Evolutionary conservation across 2,888 invertebrate genomes (phyloP), one percentile per base, ranked within the genome.

Genomic region (Ptychoptera contaminata): DNA sequence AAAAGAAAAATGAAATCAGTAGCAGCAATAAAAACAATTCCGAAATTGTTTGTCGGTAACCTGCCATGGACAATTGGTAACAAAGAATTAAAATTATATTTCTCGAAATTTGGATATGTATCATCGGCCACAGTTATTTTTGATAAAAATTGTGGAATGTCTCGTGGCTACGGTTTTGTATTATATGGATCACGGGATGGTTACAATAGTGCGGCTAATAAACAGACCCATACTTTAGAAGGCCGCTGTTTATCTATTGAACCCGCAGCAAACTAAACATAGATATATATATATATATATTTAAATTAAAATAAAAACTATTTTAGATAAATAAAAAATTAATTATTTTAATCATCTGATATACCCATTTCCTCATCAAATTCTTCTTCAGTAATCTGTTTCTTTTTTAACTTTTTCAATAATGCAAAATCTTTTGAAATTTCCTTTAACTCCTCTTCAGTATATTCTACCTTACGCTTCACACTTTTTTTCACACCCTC

Each of bases 371-470:
- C 68, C 52, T 74, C 67, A 51, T 81, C 74, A 53, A 74, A 80
- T 53, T 81, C 76, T 50, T 77, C 76, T 43, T 77, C 68, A 0
- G 71, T 70, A 29, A 81, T 79, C 61, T 91, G 91, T 53, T 84
- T 79, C 56, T 78, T 84, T 60, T 90, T 92, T 1, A 88, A 67
- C 55, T 85, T 88, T 60, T 91, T 93, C 48, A 91, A 75, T 16
- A 92, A 67, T 7, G 82, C 76, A 41, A 87, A 77, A 58, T 94
- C 92, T 44, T 75, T 79, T 8, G 80, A 80, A 40, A 90, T 56
- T 56, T 88, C 86, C 30, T 76, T 74, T 23, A 86, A 58, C 55
- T 90, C 87, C 50, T 82, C 80, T 53, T 81, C 74, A 3, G 74
- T 77, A 34, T 79, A 72, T 52, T 72, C 67, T 52, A 69, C 56